Evolutionary conservation across 1,140 invertebrate species (phyloP).

Genomic region (Monochamus saltuarius): DNA sequence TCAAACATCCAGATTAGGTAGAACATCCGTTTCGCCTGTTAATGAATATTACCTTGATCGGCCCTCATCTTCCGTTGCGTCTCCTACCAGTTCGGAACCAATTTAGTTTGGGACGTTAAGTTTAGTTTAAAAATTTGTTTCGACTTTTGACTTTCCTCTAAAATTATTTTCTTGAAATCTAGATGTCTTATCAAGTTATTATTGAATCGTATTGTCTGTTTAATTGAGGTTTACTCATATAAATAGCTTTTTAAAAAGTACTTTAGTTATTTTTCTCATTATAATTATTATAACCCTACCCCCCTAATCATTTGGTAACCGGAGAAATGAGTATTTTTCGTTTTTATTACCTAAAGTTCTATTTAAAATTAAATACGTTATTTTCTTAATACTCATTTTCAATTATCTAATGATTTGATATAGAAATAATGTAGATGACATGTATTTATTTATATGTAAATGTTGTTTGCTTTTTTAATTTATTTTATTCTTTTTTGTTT

Average conservation of each 20-base stretch:
- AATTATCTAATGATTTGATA: slow-evolving; percentile 12
- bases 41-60: slow-evolving; percentile 32
- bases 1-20: slow-evolving; percentile 36
- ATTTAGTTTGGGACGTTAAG: neutral
- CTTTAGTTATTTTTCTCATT: too few species aligned
- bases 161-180: too few species aligned
- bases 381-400: too few species aligned
- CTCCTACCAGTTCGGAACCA: slow-evolving; percentile 35
- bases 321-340: slow-evolving; percentile 4
- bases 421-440: slow-evolving; percentile 17
- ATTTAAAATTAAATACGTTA: slow-evolving; percentile 7
- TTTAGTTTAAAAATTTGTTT: too few species aligned
- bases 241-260: too few species aligned
- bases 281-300: too few species aligned
- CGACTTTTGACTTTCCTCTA: too few species aligned
- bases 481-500: slow-evolving; percentile 24
- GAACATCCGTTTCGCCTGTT: slow-evolving; percentile 39
- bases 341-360: slow-evolving; percentile 8
- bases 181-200: too few species aligned
- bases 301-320: neutral
- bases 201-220: too few species aligned
- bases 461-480: slow-evolving; percentile 36
- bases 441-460: slow-evolving; percentile 31
- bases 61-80: slow-evolving; percentile 28
- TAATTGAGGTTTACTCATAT: too few species aligned